Base-by-base conservation (phyloP, 2,797 vertebrate genomes). In the Ibycter americanus region DNA sequence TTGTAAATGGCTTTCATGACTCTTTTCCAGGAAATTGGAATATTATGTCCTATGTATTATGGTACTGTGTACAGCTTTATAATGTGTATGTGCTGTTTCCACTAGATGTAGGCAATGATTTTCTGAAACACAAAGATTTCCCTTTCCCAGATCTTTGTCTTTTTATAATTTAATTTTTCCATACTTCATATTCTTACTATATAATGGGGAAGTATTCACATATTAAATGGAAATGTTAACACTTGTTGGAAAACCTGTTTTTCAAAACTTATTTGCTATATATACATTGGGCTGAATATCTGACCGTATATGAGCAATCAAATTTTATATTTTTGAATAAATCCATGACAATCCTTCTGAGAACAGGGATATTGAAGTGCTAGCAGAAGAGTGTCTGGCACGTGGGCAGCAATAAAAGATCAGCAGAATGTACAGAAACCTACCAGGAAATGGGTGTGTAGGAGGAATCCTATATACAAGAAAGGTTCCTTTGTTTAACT, bases 221-320 rank as follows among this genome's bases (percentile, higher is more conserved):
- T 79, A 87, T 83, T 96, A 94, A 95, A 91, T 83, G 72, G 36
- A 71, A 80, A 59, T 77, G 32, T 73, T 62, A 90, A 52, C 56
- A 46, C 20, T 42, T 89, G 59, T 83, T 82, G 65, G n/a, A 76
- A 91, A 80, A 67, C n/a, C 63, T 66, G 34, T 29, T 80, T 94
- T 90, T 89, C 63, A 89, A 56, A 83, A 55, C 17, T 11, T 82
- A 3, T 56, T 62, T 80, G 31, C 36, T 85, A 1, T 65, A 25
- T 68, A 51, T 83, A 68, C 47, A 47, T 62, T 5, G 4, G 27
- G 4, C 34, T 63, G 23, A 59, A 59, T 83, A 56, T 63, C 73
- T 65, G 31, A 59, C 25, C 8, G 6, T 44, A 40, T 36, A 16
- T 49, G 13, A 85, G 54, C 73, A 85, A 47, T 71, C 26, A 58